A percentile compares a stretch with the other conserved stretches of the same genome.
Evolutionary conservation across 1,140 invertebrate genomes (phyloP).

Genomic region (Drosophila watanabei): DNA sequence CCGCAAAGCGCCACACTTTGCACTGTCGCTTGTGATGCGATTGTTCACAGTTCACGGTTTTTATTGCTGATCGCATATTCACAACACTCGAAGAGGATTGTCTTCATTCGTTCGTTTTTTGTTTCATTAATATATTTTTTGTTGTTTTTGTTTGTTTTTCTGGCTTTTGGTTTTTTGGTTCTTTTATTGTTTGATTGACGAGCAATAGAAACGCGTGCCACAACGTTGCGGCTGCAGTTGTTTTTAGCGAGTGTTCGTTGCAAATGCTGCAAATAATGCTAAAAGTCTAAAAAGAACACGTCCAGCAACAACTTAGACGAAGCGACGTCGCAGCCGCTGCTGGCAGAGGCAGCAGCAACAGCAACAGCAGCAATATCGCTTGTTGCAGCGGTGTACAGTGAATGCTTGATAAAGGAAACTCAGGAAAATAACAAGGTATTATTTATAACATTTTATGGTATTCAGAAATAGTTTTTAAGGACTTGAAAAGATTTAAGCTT

Average conservation of each 20-base stretch:
- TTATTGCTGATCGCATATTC: conserved; percentile 39
- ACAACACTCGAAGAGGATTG: conserved; percentile 43
- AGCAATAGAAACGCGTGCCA: conserved; percentile 85
- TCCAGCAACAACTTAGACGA: conserved; percentile 72
- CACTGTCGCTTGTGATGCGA: conserved; percentile 54
- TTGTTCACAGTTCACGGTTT: conserved; percentile 52
- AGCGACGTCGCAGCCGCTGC: conserved; percentile 58
- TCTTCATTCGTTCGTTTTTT: conserved; percentile 31
- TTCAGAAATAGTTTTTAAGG: background rate
- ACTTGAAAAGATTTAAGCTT: background rate
- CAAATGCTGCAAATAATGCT: conserved; percentile 85
- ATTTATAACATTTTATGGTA: background rate
- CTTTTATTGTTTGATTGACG: conserved; percentile 48
- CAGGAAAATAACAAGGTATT: background rate
- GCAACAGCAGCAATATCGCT: conserved; percentile 48
- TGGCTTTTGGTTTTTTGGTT: conserved; percentile 33
- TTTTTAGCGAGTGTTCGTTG: conserved; percentile 85
- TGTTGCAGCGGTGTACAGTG: conserved; percentile 32
- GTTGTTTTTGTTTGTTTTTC: conserved; percentile 7
- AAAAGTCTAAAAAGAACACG: conserved; percentile 85
- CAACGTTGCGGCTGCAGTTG: conserved; percentile 85
- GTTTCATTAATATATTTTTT: conserved; percentile 6
- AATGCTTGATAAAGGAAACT: no score
- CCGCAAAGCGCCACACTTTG: conserved; percentile 72
- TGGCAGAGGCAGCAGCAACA: conserved; percentile 41